These are phyloP conservation scores for Paelopatides confundens DNA, from an alignment of 53 echinoderm and acorn worm genomes.

Conservation along the genomic window DNA sequence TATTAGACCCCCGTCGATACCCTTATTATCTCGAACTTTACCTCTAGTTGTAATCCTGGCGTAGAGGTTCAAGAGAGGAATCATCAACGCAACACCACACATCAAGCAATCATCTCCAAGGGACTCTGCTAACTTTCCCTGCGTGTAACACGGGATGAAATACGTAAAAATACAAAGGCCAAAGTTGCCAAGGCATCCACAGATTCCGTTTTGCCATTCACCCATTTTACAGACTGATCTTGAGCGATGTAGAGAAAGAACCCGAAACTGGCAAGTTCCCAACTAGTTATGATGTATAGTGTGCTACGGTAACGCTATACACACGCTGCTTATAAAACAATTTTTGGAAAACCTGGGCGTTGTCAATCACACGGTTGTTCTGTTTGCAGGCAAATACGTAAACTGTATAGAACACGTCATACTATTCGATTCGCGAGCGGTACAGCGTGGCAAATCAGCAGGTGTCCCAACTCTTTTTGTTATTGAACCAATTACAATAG, in stretches of 20 bases:
- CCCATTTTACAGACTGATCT: constrained; percentile 75
- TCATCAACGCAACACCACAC: constrained; percentile 85
- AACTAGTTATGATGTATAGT: too few relatives aligned
- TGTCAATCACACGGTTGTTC: not conserved
- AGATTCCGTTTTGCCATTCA: constrained; percentile 95
- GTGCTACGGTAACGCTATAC: not conserved
- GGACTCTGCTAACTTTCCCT: constrained; percentile 96
- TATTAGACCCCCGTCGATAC: constrained; percentile 90
- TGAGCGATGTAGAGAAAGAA: too few relatives aligned
- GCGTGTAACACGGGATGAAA: constrained; percentile 92
- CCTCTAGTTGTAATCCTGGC: constrained; percentile 88
- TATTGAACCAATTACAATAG: too few relatives aligned
- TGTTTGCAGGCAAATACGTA: not conserved
- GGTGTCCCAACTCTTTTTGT: too few relatives aligned
- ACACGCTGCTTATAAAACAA: not conserved
- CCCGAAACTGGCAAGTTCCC: too few relatives aligned
- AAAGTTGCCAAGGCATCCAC: constrained; percentile 96
- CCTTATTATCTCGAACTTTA: constrained; percentile 94
- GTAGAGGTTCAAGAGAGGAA: constrained; percentile 92
- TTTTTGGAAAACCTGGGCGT: not conserved
- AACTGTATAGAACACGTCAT: too few relatives aligned
- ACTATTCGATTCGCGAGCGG: too few relatives aligned
- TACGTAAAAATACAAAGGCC: constrained; percentile 96
- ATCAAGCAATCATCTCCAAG: constrained; percentile 97
- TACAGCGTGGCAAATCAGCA: too few relatives aligned